Conservation (phyloP, 2,113 vertebrate species). For the Podocnemis expansa region DNA sequence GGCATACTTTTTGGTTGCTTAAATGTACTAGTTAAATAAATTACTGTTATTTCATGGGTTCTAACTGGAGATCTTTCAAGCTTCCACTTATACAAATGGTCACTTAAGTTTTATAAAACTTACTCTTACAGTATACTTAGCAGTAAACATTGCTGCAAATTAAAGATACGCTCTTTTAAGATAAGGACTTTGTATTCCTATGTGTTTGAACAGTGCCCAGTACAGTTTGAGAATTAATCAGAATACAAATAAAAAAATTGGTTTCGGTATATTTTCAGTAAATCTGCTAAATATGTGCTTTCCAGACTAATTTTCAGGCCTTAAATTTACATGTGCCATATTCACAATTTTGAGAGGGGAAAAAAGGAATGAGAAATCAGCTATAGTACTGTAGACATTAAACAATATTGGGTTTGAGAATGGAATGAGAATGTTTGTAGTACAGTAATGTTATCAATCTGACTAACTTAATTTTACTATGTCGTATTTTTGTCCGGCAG, state of each 20-base stretch:
- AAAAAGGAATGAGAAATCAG: not conserved
- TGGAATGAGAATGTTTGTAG: constrained; percentile 68
- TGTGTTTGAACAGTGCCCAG: not conserved
- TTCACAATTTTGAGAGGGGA: not conserved
- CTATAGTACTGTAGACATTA: constrained; percentile 7
- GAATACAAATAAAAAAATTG: not conserved
- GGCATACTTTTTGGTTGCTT: not conserved
- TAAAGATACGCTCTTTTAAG: not conserved
- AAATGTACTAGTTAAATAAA: not conserved
- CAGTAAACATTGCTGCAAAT: not conserved
- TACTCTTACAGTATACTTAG: not conserved
- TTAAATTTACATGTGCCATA: constrained; percentile 1
- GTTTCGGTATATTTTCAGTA: not conserved
- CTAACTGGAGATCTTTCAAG: constrained; percentile 3
- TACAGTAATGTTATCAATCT: constrained; percentile 75
- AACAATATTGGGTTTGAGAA: constrained; percentile 54
- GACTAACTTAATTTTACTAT: constrained; percentile 78
- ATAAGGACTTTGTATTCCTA: not conserved
- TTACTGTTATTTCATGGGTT: not conserved
- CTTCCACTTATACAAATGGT: not conserved
- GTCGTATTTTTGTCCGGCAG: constrained; percentile 77
- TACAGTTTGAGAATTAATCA: not conserved
- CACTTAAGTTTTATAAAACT: not conserved
- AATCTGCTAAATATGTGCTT: not conserved
- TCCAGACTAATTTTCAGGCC: not conserved